Conservation (phyloP, 2,113 vertebrate genomes). For the Anarhynchus alexandrinus region DNA sequence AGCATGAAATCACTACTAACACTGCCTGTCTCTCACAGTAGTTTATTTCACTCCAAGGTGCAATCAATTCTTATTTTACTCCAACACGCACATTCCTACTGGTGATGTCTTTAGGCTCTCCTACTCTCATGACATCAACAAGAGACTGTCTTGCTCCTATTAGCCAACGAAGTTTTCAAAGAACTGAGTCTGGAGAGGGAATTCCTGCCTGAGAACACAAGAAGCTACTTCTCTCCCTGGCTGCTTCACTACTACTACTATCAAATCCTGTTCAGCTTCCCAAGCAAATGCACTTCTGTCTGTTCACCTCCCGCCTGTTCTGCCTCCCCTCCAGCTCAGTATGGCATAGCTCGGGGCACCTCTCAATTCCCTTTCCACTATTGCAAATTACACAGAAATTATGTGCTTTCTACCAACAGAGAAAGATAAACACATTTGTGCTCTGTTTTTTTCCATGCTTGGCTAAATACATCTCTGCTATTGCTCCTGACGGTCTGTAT, state of each 20-base stretch:
- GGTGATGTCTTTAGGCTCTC: not conserved
- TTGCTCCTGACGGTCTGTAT: not conserved
- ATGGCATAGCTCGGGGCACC: not conserved
- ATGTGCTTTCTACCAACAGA: not conserved
- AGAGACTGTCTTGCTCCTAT: not conserved
- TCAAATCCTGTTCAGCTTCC: not conserved
- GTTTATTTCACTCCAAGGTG: constrained; percentile 9
- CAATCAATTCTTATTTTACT: constrained; percentile 18
- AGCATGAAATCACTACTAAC: not conserved
- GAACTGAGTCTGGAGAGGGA: not conserved
- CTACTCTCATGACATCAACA: not conserved
- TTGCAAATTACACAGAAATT: not conserved
- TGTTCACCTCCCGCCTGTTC: not conserved
- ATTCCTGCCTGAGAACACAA: not conserved
- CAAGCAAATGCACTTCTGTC: not conserved
- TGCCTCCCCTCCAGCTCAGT: not conserved
- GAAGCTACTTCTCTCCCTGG: not conserved
- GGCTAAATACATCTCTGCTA: not conserved
- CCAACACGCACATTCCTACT: not conserved
- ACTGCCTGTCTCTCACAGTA: not conserved
- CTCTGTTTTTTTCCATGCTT: not conserved
- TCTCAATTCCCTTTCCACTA: not conserved
- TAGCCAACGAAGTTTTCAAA: not conserved
- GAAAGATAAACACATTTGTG: not conserved
- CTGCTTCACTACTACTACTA: not conserved